phyloP scores from a whole-genome alignment of 2,888 invertebrate species.

The Sympetrum striolatum region DNA sequence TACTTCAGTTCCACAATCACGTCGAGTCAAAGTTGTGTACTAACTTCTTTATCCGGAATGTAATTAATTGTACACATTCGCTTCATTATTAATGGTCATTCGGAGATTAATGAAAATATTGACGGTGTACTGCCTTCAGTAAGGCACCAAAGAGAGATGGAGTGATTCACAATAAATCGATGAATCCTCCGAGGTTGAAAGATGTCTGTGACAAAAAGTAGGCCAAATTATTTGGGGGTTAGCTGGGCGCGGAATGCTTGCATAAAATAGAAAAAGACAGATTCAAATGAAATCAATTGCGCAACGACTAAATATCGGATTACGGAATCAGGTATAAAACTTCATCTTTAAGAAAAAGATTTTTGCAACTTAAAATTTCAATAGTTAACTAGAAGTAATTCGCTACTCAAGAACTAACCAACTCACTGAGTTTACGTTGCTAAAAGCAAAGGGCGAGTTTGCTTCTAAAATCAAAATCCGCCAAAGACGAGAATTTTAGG shows the following conservation, averaged over 20 bases:
- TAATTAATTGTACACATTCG: no score
- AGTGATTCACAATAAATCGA: no score
- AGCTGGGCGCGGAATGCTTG: background rate
- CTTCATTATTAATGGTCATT: no score
- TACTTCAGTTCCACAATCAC: no score
- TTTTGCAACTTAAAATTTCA: background rate
- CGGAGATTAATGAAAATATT: no score
- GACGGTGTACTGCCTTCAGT: no score
- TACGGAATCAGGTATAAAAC: background rate
- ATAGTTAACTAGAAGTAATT: background rate
- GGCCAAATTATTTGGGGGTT: background rate
- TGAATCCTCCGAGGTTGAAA: no score
- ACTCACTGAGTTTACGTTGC: no score
- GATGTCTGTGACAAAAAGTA: constrained; percentile 1
- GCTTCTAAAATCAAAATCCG: background rate
- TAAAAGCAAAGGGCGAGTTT: no score
- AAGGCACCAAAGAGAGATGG: no score
- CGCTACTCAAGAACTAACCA: background rate
- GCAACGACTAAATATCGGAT: background rate
- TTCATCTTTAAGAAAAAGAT: background rate
- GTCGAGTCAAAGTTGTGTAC: no score
- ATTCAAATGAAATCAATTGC: constrained; percentile 1
- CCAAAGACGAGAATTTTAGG: background rate
- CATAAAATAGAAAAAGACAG: background rate
- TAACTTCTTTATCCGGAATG: no score